Evolutionary conservation across 2,797 vertebrate species (phyloP), one percentile per base, ranked within the genome.

Genomic region (Catamblyrhynchus diadema): DNA sequence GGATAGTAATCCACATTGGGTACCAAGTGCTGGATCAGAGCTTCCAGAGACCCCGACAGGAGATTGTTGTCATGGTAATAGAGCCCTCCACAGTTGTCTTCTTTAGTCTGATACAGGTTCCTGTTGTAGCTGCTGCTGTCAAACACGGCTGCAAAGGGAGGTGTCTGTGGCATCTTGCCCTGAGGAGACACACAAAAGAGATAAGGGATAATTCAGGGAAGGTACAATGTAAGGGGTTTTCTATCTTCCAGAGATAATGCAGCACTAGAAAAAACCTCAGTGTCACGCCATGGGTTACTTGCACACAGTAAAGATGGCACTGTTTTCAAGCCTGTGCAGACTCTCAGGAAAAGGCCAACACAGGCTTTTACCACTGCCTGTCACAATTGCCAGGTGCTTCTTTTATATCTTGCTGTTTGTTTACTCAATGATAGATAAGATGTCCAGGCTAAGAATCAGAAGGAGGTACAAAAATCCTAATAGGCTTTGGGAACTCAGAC

Each of bases 141-240:
- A 96, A 99, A 98, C 98, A 99, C 98, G 8, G 97, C 98, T 24
- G 98, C 97, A 96, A 99, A 98, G 18, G 98, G 98, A 90, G 99
- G 98, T 0, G 99, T 99, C 97, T 99, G 99, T 88, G 99, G 99
- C 99, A 99, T 99, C 95, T 97, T 99, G 98, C 98, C 98, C 99
- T 99, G 90, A 85, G 80, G 61, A 66, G 42, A 86, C 82, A 51
- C 12, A 93, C 39, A 62, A 18, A 50, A 77, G 69, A 86, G 33
- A 42, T 21, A 61, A 1, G 9, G 41, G 12, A 12, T 75, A 37
- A 57, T 24, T 64, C 33, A n/a, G 35, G 70, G 42, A 13, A 51
- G 23, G 24, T 33, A 64, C 8, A n/a, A 66, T 2, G 3, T 11
- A 57, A 47, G 12, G 45, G 5, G 21, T 12, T 56, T 48, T 56